Base-by-base conservation (phyloP, 2,797 vertebrate genomes). In the Ispidina lecontei region DNA sequence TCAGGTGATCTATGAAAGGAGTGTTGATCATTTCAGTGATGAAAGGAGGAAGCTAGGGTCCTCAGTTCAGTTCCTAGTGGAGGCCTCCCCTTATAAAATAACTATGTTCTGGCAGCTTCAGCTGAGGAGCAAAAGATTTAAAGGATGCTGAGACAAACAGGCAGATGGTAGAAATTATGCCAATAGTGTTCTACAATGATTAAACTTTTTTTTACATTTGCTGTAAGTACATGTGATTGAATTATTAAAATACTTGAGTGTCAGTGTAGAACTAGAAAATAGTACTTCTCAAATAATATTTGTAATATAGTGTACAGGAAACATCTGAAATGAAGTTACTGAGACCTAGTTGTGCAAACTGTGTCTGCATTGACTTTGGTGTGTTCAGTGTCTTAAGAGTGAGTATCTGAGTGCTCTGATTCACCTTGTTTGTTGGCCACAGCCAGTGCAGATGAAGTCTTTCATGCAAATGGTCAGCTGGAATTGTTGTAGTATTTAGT, bases 361-460 rank as follows among this genome's bases (percentile, higher is more conserved):
- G 14, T 52, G 55, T 31, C 67, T 77, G 20, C 5, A 1, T 16
- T 47, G 76, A 19, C 33, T 47, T 43, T 39, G 14, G 41, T 14
- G 31, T 12, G 43, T 13, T 12, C n/a, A 8, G 14, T 5, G 31
- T 43, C 29, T 44, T 10, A 9, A 39, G 39, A 47, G 15, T 18
- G 25, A 23, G 23, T 22, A 12, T 41, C 43, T 1, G 29, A 58
- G 33, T 14, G 21, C 65, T 55, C 31, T 9, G 29, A 7, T 33
- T 51, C 41, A 21, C 62, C 1, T 1, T 3, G 12, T 21, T 22
- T 18, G 29, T 23, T 44, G 51, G 63, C 31, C 2, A 0, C 26
- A 20, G n/a, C 12, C 29, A 16, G 8, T 63, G 77, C 71, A 63
- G 33, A 12, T 41, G 21, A 56, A 14, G 22, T 52, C 28, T 12